A percentile compares a stretch with the other conserved stretches of the same genome.
Evolutionary conservation across 2,113 vertebrate species (phyloP).

Genomic region (Forbesichthys papilliferus): DNA sequence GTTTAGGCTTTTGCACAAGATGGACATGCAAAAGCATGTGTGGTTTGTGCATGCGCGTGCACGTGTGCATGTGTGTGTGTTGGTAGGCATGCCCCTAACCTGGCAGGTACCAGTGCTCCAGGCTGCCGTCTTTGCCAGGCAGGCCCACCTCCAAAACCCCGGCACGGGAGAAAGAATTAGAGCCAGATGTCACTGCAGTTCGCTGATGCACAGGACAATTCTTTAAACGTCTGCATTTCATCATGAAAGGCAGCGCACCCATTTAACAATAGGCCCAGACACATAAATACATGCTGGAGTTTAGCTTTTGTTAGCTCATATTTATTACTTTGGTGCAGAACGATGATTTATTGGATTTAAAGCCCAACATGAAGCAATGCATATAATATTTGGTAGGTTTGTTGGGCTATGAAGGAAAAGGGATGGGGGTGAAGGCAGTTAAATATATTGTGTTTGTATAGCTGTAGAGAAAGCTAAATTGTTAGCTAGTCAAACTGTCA

Average conservation of each 20-base stretch:
- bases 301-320: constrained; percentile 16
- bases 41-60: too few relatives aligned
- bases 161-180: constrained; percentile 64
- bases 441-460: too few relatives aligned
- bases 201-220: constrained; percentile 67
- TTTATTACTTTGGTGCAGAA: constrained; percentile 3
- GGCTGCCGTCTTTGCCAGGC: constrained; percentile 19
- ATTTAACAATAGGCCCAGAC: constrained; percentile 1
- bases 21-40: too few relatives aligned
- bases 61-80: too few relatives aligned
- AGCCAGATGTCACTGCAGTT: constrained; percentile 76
- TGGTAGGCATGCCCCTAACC: background rate
- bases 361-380: background rate
- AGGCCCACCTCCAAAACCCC: constrained; percentile 76
- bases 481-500: too few relatives aligned
- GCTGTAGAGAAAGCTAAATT: too few relatives aligned
- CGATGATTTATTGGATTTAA: background rate
- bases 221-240: constrained; percentile 51
- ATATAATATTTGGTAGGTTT: background rate
- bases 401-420: too few relatives aligned
- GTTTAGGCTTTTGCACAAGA: too few relatives aligned
- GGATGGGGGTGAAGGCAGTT: too few relatives aligned
- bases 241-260: constrained; percentile 47
- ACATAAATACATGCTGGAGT: constrained; percentile 8
- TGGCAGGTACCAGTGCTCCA: too few relatives aligned